Evolutionary conservation across 1,140 invertebrate species (phyloP).

Genomic region (Pentalonia nigronervosa): DNA sequence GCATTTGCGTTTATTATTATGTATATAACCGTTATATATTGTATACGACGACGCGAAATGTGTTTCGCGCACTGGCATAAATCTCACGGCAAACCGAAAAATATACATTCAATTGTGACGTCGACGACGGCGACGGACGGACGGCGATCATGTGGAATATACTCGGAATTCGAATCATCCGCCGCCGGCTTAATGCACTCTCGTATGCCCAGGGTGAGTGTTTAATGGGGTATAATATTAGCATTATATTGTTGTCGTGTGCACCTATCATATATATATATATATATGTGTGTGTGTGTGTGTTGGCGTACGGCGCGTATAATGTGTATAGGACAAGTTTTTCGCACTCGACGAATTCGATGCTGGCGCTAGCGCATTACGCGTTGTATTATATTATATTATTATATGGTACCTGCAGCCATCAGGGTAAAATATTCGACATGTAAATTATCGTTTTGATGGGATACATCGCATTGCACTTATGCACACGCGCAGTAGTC

Average conservation of each 20-base stretch:
- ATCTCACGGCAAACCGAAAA: background rate
- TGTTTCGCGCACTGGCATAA: background rate
- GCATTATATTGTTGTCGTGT: background rate
- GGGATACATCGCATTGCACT: constrained; percentile 49
- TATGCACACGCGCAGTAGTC: background rate
- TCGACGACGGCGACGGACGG: background rate
- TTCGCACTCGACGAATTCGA: background rate
- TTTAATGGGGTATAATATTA: background rate
- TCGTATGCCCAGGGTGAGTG: background rate
- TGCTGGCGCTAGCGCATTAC: background rate
- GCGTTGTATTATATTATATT: background rate
- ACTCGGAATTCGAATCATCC: background rate
- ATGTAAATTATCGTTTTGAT: constrained; percentile 48
- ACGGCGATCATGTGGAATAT: background rate
- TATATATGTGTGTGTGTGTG: too few relatives aligned
- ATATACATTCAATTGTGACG: background rate
- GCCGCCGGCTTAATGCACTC: background rate
- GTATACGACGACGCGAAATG: background rate
- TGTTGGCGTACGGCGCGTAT: background rate
- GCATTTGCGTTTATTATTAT: background rate
- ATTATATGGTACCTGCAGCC: background rate
- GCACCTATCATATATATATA: too few relatives aligned
- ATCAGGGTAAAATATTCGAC: constrained; percentile 45
- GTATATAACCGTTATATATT: too few relatives aligned
- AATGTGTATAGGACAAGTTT: background rate